phyloP scores from a whole-genome alignment of 2,797 vertebrate species.

The Mormyrops attenuatus region DNA sequence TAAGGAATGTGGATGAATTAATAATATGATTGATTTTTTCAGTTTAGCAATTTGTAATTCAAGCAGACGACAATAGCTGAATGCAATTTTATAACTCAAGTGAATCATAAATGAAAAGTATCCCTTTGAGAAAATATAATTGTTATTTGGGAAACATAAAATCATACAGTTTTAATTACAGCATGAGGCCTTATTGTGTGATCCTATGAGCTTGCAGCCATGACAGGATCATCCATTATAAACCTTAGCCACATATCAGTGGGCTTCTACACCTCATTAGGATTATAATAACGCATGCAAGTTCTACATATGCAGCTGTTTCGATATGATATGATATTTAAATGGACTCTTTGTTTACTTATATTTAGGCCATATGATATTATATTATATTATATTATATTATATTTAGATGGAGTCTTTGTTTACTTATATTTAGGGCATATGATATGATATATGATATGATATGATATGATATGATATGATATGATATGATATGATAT shows the following conservation, averaged over 20 bases:
- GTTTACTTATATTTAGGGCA: too few species aligned
- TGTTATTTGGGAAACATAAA: background rate
- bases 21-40: background rate
- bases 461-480: too few species aligned
- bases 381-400: too few species aligned
- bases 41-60: background rate
- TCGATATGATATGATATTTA: background rate
- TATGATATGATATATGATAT: too few species aligned
- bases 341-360: too few species aligned
- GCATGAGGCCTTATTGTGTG: background rate
- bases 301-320: background rate
- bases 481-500: too few species aligned
- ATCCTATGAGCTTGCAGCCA: background rate
- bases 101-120: background rate
- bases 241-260: background rate
- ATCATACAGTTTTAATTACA: background rate
- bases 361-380: too few species aligned
- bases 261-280: background rate
- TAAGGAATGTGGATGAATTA: background rate
- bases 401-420: too few species aligned
- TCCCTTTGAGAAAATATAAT: background rate
- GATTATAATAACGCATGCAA: background rate
- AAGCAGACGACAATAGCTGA: background rate
- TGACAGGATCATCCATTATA: background rate
- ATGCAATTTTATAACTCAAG: background rate